Evolutionary conservation across 2,888 invertebrate genomes (phyloP), one percentile per base, ranked within the genome.

Genomic region (Drosophila sordidula): DNA sequence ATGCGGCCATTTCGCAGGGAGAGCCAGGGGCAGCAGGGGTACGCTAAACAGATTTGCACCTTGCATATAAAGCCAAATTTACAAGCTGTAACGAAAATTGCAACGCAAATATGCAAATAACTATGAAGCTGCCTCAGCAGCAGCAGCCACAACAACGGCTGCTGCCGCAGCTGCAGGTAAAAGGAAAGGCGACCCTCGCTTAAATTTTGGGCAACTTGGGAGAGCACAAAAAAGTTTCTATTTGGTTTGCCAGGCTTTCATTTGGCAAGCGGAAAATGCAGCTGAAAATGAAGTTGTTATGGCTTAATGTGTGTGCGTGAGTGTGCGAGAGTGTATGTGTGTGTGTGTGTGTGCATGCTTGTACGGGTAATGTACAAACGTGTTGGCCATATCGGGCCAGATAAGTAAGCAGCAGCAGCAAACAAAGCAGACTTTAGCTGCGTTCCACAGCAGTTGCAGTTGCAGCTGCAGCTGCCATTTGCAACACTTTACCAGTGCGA

Each of bases 41-140:
- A 55, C 75, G 73, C 76, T 86, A 81, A 89, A 87, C 81, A 87
- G 87, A 86, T 86, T 86, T 89, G 68, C 84, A 78, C 84, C 84
- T 83, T 69, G 80, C 76, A 74, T 75, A 83, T 77, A 87, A 70
- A 76, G 68, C 63, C 67, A 69, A 80, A 88, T 84, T 86, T 86
- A 81, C 80, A 84, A 81, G 83, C 80, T 85, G 58, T 65, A 69
- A 56, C 59, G 74, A 87, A 89, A 88, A 87, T 80, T 88, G 78
- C 73, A 73, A 69, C 62, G 67, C 73, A 80, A 85, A 84, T 85
- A 85, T 85, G 85, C 89, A 85, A 85, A 85, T 84, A 69, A 54
- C 36, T 9, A 22, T 18, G 50, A 38, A 34, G 52, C 50, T 52
- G 44, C 45, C 41, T 6, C 36, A 26, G 36, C 54, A 16, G n/a